These are phyloP conservation scores for Neodiprion virginianus DNA, from an alignment of 1,140 invertebrate species.

Conservation along the genomic window DNA sequence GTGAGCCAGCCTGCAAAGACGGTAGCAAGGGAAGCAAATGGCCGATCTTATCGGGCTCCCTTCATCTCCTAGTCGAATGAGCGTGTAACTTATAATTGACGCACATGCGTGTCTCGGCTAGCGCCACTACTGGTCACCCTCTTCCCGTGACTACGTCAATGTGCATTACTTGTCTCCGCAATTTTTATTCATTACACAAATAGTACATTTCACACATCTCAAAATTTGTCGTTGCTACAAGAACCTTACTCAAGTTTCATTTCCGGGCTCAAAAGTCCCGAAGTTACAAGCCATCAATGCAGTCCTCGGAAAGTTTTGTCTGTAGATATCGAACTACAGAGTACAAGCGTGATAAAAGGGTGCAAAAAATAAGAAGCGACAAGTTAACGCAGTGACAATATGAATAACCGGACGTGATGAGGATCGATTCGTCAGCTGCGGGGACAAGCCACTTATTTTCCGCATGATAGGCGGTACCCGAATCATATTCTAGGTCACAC, in stretches of 20 bases:
- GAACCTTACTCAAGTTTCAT: no score
- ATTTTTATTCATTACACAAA: not conserved
- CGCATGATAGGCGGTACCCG: not conserved
- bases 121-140: not conserved
- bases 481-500: not conserved
- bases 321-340: no score
- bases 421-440: not conserved
- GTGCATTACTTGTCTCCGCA: not conserved
- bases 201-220: no score
- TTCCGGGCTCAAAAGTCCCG: no score
- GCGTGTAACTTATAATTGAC: not conserved
- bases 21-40: not conserved
- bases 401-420: not conserved
- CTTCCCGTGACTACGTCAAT: not conserved
- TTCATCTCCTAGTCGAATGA: not conserved
- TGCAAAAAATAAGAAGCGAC: not conserved
- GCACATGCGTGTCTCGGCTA: not conserved
- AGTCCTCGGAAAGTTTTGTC: no score
- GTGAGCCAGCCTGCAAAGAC: not conserved
- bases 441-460: not conserved
- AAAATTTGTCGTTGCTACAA: no score
- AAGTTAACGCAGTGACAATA: not conserved
- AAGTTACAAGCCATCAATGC: no score
- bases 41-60: slow-evolving; percentile 6
- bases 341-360: no score